A percentile compares a stretch with the other conserved stretches of the same genome.
These are phyloP conservation scores for Aplysia californica DNA, from an alignment of 1,140 invertebrate species.

Conservation along the genomic window DNA sequence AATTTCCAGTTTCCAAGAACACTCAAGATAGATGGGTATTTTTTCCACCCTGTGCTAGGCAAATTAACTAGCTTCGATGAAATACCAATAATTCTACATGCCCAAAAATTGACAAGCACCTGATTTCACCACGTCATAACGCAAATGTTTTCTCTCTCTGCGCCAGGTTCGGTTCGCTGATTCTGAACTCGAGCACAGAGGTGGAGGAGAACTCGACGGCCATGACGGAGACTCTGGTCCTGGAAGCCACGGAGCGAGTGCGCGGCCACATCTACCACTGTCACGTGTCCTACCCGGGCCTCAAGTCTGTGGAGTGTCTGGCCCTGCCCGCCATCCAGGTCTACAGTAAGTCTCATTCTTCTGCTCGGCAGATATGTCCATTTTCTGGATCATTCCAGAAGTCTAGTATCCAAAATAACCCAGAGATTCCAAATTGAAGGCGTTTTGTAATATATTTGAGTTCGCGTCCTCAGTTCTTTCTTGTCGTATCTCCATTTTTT, in stretches of 20 bases:
- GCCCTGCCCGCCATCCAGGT: constrained; percentile 21
- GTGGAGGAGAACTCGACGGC: constrained; percentile 10
- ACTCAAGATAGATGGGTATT: too few relatives aligned
- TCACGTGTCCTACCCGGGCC: constrained; percentile 12
- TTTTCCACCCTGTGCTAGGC: too few relatives aligned
- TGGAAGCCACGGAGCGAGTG: constrained; percentile 14
- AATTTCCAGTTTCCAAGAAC: background rate
- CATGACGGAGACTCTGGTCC: constrained; percentile 5
- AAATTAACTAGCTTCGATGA: too few relatives aligned
- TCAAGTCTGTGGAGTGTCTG: constrained; percentile 9
- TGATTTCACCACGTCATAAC: background rate
- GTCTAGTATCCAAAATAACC: too few relatives aligned
- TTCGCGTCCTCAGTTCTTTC: too few relatives aligned
- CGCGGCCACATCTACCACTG: constrained; percentile 19
- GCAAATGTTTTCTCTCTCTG: background rate
- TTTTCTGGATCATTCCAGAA: background rate
- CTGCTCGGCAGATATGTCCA: too few relatives aligned
- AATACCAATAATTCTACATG: too few relatives aligned
- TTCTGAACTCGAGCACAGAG: constrained; percentile 20
- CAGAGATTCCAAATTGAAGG: too few relatives aligned
- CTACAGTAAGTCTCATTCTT: constrained; percentile 23
- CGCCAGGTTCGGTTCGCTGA: constrained; percentile 8
- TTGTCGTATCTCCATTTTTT: too few relatives aligned
- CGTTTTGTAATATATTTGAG: too few relatives aligned
- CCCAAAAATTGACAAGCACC: background rate